Base-by-base conservation (phyloP, 1,140 invertebrate genomes). In the Sycophaga agraensis region DNA sequence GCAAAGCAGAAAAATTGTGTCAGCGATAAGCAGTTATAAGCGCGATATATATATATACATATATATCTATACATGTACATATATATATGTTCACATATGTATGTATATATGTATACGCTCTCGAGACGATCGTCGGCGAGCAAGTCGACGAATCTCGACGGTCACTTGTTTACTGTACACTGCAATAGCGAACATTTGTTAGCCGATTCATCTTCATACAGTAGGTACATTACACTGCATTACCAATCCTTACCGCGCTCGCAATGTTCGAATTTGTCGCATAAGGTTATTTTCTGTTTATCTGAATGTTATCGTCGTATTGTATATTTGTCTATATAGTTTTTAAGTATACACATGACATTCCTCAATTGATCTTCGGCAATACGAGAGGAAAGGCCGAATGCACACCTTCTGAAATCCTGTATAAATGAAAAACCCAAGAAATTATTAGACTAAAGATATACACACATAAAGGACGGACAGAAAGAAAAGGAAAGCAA, bases 201-300 rank as follows among this genome's bases (percentile, higher is more conserved):
- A 43, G 51, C 14, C 69, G 67, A 70, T 70, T 68, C 68, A 70
- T 68, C 63, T 71, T 72, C 39, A 37, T n/a, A n/a, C n/a, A n/a
- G n/a, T n/a, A n/a, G n/a, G n/a, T n/a, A 8, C n/a, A 64, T 68
- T 72, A 68, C 55, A 68, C 64, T 69, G 68, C 68, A n/a, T 67
- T 72, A 39, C 48, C 6, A 56, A 73, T 70, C 63, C 70, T 73
- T 76, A 73, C 67, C 75, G 75, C 76, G 72, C 73, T 79, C 75
- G 73, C 77, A 74, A 71, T 75, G 73, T 76, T 71, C 75, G 73
- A 75, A 66, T 71, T n/a, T 74, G 64, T 74, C 68, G 72, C 66
- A 65, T 63, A 73, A 71, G 66, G 73, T 73, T 73, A 51, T 34
- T 55, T 28, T 57, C 26, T 70, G 68, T 72, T 69, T 75, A 55